Percentiles rank a stretch among this genome's conserved stretches.
phyloP scores from a whole-genome alignment of 2,888 invertebrate genomes.

The Automeris io region DNA sequence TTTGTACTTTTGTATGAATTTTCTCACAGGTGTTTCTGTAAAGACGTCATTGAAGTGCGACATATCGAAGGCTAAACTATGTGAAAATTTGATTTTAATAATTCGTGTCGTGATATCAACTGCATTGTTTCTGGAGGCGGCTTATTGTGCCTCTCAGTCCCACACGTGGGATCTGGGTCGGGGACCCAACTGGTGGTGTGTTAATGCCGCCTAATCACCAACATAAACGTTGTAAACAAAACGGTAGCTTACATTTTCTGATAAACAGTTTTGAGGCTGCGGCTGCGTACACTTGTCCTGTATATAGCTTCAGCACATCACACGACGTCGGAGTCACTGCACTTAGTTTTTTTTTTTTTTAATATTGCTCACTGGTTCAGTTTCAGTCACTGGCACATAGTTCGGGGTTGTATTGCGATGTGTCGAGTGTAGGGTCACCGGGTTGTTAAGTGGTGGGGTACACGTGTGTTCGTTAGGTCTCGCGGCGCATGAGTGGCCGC shows the following conservation, averaged over 20 bases:
- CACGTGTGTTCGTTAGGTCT: constrained; percentile 68
- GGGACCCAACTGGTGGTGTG: constrained; percentile 40
- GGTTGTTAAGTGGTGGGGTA: constrained; percentile 52
- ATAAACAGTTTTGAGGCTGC: constrained; percentile 69
- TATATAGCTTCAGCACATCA: constrained; percentile 62
- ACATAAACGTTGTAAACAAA: constrained; percentile 35
- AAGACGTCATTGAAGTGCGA: constrained; percentile 60
- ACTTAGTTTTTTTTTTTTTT: constrained; percentile 43
- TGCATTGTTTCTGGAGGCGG: constrained; percentile 58
- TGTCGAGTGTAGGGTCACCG: constrained; percentile 45
- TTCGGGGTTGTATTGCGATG: constrained; percentile 39
- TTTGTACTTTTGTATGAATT: constrained; percentile 55
- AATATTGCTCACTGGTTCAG: constrained; percentile 56
- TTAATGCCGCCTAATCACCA: constrained; percentile 15
- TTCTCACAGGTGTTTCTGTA: constrained; percentile 70
- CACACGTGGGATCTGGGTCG: constrained; percentile 72
- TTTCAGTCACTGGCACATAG: constrained; percentile 67
- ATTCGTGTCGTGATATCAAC: constrained; percentile 59
- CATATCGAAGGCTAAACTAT: constrained; percentile 65
- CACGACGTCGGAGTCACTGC: constrained; percentile 63
- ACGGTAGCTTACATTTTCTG: constrained; percentile 67
- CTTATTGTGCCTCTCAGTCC: constrained; percentile 48
- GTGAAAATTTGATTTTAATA: constrained; percentile 65
- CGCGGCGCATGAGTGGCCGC: constrained; percentile 71
- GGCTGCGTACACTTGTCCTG: constrained; percentile 50